Evolutionary conservation across 2,888 invertebrate genomes (phyloP), one percentile per base, ranked within the genome.

Genomic region (Apotomis capreana): DNA sequence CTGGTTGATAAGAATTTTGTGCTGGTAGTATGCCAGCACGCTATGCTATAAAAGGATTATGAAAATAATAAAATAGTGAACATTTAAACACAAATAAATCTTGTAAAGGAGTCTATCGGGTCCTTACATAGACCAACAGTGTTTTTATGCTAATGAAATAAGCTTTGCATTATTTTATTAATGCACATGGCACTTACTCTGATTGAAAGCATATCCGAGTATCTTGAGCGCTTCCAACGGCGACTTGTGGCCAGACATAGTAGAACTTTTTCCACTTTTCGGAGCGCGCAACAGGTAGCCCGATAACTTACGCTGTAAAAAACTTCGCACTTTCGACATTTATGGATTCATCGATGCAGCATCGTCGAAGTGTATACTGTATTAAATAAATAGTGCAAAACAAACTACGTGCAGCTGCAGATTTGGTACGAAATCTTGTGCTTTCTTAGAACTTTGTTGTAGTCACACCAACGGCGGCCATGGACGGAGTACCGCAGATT

Each of bases 241-340:
- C 67, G 93, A 94, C 86, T 97, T 95, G 58, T 98, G 94, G 83
- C 98, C 98, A 80, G 97, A 96, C 73, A 97, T 90, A 0, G 98
- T 98, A 9, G 98, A 93, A 75, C 98, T 26, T 26, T 26, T 26
- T 26, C 26, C 91, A 40, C 0, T 98, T 98, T 12, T 98, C 95
- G 5, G 99, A 99, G 86, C 99, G 99, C 9, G 99, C 99, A 99
- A 99, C 46, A 98, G 94, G 60, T 99, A 94, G 98, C 40, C 49
- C 4, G 60, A 9, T 10, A 13, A 13, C n/a, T 40, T 44, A 60
- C 54, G 55, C n/a, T 55, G 62, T 13, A 69, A 87, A 83, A 75
- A 49, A 60, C 57, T 67, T 67, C 67, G 67, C 57, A 71, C 60
- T 67, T 68, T 71, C 57, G 58, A 73, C 62, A 73, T 69, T 69